phyloP scores from a whole-genome alignment of 2,888 invertebrate genomes.

The Sesamia inferens region DNA sequence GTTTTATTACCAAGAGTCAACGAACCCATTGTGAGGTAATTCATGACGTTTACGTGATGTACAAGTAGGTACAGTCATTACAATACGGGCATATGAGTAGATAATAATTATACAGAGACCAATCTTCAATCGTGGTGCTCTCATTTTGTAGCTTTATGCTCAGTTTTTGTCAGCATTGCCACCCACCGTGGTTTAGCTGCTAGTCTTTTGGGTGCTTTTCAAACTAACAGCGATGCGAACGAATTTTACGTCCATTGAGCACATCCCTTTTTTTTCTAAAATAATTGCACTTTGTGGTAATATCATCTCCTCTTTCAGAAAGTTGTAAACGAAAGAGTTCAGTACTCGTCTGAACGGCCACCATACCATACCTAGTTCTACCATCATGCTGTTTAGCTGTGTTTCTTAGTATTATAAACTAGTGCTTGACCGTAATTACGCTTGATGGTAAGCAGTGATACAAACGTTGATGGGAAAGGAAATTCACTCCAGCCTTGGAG shows the following conservation, averaged over 20 bases:
- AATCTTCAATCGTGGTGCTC: neutral
- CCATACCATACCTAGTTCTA: neutral
- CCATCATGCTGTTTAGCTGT: neutral
- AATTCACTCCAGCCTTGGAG: too few species aligned
- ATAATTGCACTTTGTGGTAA: neutral
- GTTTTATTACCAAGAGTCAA: conserved; percentile 40
- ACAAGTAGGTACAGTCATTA: conserved; percentile 24
- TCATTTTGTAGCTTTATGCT: neutral
- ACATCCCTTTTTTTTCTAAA: too few species aligned
- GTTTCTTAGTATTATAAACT: neutral
- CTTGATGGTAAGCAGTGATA: too few species aligned
- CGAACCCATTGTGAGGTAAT: conserved; percentile 43
- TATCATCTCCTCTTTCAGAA: neutral
- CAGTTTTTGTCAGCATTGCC: neutral
- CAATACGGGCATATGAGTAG: conserved; percentile 26
- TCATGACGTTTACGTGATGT: conserved; percentile 37
- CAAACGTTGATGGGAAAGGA: too few species aligned
- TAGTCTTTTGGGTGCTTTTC: neutral
- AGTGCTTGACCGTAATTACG: too few species aligned
- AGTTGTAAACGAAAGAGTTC: neutral
- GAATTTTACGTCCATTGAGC: neutral
- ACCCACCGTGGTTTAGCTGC: neutral
- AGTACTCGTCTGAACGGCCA: neutral
- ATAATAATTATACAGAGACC: conserved; percentile 20
- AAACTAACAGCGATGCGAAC: neutral